These are phyloP conservation scores for Callithrix jacchus DNA, from an alignment of 2,113 vertebrate genomes.

Conservation along the genomic window DNA sequence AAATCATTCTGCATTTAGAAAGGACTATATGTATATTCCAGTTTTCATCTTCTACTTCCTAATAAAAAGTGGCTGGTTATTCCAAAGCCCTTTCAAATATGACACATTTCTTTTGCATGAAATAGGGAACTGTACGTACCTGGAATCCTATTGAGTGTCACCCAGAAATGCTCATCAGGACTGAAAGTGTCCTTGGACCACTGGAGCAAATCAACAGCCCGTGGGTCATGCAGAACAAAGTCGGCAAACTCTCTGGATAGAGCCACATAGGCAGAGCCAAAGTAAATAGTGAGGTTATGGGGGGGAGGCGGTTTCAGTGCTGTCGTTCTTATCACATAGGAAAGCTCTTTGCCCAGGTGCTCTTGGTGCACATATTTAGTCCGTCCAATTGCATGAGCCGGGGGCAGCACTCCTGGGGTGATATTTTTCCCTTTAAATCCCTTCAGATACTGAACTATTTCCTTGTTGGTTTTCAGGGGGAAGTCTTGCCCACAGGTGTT, in stretches of 20 bases:
- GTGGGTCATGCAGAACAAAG: constrained; percentile 66
- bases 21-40: background rate
- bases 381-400: background rate
- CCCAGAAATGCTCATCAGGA: constrained; percentile 83
- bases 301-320: constrained; percentile 24
- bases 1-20: background rate
- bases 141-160: constrained; percentile 80
- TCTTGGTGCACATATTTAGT: constrained; percentile 74
- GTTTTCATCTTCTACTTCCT: background rate
- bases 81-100: background rate
- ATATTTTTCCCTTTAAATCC: constrained; percentile 67
- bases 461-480: constrained; percentile 81
- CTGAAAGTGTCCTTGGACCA: constrained; percentile 83
- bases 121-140: constrained; percentile 65
- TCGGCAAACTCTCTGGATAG: constrained; percentile 65
- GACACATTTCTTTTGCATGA: accelerated
- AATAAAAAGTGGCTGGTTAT: background rate
- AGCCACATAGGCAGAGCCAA: constrained; percentile 73
- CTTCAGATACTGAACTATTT: constrained; percentile 79
- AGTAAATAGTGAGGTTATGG: constrained; percentile 78
- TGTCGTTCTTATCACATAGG: constrained; percentile 61
- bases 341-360: constrained; percentile 59
- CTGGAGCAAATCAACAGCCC: constrained; percentile 67
- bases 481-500: constrained; percentile 82
- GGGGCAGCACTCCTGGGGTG: constrained; percentile 75